Evolutionary conservation across 2,113 vertebrate species (phyloP).

Genomic region (Channa argus): DNA sequence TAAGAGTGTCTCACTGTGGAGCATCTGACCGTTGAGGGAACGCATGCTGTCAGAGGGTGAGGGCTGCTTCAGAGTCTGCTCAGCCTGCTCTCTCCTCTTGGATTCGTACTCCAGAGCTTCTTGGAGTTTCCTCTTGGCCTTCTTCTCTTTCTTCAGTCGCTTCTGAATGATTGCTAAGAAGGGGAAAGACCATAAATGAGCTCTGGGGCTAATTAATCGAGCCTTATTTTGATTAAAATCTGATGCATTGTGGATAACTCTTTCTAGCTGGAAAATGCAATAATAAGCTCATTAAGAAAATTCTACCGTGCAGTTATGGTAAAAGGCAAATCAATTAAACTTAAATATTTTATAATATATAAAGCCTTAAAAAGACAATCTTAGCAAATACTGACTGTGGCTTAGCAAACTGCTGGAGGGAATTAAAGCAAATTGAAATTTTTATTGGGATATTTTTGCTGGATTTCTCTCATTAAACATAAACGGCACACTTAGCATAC

Average conservation of each 20-base stretch:
- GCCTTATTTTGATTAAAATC: slow-evolving; percentile 13
- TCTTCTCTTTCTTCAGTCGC: slow-evolving; percentile 99
- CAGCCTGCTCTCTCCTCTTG: slow-evolving; percentile 95
- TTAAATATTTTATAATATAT: slow-evolving; percentile 70
- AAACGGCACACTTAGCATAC: slow-evolving; percentile 78
- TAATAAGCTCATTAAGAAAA: slow-evolving; percentile 29
- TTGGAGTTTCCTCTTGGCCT: slow-evolving; percentile 99
- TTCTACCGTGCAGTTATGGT: slow-evolving; percentile 14
- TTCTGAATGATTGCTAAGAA: slow-evolving; percentile 96
- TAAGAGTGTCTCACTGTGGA: slow-evolving; percentile 33
- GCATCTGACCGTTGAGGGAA: slow-evolving; percentile 93
- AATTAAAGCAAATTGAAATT: slow-evolving; percentile 75
- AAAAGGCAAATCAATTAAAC: slow-evolving; percentile 66
- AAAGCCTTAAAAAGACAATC: slow-evolving; percentile 58
- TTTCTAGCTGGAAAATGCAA: slow-evolving; percentile 16
- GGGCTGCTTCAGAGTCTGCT: slow-evolving; percentile 96
- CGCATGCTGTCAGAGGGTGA: slow-evolving; percentile 95
- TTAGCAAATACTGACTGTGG: slow-evolving; percentile 65
- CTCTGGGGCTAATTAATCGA: slow-evolving; percentile 13
- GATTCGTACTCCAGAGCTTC: slow-evolving; percentile 99
- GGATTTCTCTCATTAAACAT: slow-evolving; percentile 84
- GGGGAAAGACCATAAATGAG: slow-evolving; percentile 32
- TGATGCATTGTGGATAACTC: slow-evolving; percentile 8
- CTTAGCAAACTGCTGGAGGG: slow-evolving; percentile 77
- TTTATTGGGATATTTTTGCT: slow-evolving; percentile 79